phyloP scores from a whole-genome alignment of 2,113 vertebrate species.

The Potamarius usumacintae region DNA sequence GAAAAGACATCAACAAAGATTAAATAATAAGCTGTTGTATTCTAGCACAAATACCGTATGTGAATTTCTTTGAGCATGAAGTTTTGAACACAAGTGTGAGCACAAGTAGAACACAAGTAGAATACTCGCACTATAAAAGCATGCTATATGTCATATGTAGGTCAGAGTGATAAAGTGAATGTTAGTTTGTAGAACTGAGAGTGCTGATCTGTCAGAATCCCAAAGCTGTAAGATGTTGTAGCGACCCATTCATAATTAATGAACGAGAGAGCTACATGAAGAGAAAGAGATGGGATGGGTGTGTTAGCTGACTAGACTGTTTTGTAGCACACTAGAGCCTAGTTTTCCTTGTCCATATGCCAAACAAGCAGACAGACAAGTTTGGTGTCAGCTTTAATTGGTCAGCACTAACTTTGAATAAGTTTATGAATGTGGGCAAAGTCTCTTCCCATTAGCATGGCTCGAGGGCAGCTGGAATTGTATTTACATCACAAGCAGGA shows the following conservation, averaged over 20 bases:
- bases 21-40: not conserved
- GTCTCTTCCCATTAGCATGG: not conserved
- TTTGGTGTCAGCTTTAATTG: conserved; percentile 9
- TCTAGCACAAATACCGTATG: not conserved
- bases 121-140: not conserved
- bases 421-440: not conserved
- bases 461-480: not conserved
- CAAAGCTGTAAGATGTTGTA: conserved; percentile 39
- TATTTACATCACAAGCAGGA: conserved; percentile 15
- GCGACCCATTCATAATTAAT: conserved; percentile 52
- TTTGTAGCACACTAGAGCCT: conserved; percentile 27
- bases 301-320: conserved; percentile 45
- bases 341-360: conserved; percentile 32
- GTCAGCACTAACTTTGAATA: conserved; percentile 14
- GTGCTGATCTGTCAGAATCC: conserved; percentile 40
- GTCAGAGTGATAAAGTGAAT: conserved; percentile 36
- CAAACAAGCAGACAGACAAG: conserved; percentile 19
- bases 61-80: not conserved
- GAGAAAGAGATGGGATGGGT: conserved; percentile 40
- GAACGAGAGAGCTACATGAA: conserved; percentile 27
- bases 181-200: conserved; percentile 19
- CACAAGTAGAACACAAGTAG: not conserved
- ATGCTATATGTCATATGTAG: conserved; percentile 19
- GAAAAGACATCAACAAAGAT: not conserved
- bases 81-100: not conserved